phyloP scores from a whole-genome alignment of 1,140 invertebrate genomes.

The Aethina tumida region DNA sequence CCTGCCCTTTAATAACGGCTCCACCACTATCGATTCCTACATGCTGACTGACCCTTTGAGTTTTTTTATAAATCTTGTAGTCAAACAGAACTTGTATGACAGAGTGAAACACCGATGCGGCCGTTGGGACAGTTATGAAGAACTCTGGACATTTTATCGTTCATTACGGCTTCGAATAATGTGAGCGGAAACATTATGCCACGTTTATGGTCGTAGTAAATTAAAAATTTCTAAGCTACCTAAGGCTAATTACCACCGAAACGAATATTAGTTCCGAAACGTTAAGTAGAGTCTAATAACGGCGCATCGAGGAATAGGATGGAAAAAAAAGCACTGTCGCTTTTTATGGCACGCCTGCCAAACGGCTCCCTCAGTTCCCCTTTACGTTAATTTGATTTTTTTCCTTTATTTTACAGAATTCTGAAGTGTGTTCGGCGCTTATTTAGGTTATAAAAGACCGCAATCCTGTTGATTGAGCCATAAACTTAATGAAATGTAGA shows the following conservation, averaged over 20 bases:
- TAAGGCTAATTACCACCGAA: slow-evolving; percentile 22
- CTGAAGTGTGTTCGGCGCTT: slow-evolving; percentile 19
- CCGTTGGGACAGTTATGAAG: neutral
- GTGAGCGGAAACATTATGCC: slow-evolving; percentile 16
- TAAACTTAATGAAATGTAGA: slow-evolving; percentile 23
- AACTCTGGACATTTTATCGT: slow-evolving; percentile 1
- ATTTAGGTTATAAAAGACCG: slow-evolving; percentile 22
- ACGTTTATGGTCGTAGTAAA: slow-evolving; percentile 18
- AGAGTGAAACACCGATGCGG: too few relatives aligned
- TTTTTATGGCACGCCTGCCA: slow-evolving; percentile 23
- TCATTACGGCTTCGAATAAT: slow-evolving; percentile 1
- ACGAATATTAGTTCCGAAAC: slow-evolving; percentile 23
- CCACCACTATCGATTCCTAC: too few relatives aligned
- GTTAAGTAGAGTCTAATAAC: slow-evolving; percentile 19
- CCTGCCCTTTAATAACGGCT: too few relatives aligned
- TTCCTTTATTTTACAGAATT: slow-evolving; percentile 21
- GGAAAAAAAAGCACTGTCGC: slow-evolving; percentile 6
- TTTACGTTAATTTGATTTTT: slow-evolving; percentile 27
- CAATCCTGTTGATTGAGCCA: slow-evolving; percentile 18
- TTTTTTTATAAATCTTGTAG: too few relatives aligned
- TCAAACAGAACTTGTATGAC: too few relatives aligned
- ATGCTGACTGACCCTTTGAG: too few relatives aligned
- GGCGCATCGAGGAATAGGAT: too few relatives aligned
- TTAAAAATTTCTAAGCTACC: slow-evolving; percentile 18
- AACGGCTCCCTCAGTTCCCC: slow-evolving; percentile 18